A percentile compares a stretch with the other conserved stretches of the same genome.
Conservation (phyloP, 2,113 vertebrate species). For the Agapornis roseicollis region DNA sequence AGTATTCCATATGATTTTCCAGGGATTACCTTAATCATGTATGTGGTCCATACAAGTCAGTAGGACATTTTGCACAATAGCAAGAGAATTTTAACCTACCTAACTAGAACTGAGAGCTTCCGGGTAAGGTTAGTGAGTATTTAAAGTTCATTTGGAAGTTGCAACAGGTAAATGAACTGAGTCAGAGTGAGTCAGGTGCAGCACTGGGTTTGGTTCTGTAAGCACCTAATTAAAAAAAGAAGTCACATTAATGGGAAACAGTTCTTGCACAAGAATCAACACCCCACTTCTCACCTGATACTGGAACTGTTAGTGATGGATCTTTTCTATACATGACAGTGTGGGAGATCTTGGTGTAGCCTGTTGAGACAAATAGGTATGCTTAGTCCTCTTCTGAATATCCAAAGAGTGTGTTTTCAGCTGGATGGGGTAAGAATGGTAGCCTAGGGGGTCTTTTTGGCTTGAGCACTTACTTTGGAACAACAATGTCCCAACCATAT, state of each 20-base stretch:
- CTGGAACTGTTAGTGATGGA: background rate
- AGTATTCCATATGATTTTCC: background rate
- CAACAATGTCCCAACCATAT: background rate
- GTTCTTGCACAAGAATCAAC: background rate
- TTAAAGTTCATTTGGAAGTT: constrained; percentile 1
- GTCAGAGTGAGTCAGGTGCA: constrained; percentile 31
- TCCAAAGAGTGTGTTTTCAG: background rate
- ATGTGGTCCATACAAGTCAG: background rate
- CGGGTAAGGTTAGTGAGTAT: background rate
- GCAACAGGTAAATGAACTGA: constrained; percentile 20
- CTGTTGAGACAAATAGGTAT: background rate
- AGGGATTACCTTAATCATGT: background rate
- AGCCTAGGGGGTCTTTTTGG: background rate
- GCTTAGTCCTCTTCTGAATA: background rate
- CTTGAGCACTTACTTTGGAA: background rate
- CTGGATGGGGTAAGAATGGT: background rate
- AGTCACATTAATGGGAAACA: background rate
- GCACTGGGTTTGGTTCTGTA: constrained; percentile 23
- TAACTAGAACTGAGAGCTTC: background rate
- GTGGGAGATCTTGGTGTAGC: background rate
- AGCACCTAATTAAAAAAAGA: constrained; percentile 10
- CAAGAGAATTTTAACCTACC: background rate
- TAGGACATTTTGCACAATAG: background rate
- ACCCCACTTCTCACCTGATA: background rate
- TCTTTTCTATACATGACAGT: background rate